These are phyloP conservation scores for Corythornis madagascariensis DNA, from an alignment of 2,113 vertebrate species.

Conservation along the genomic window DNA sequence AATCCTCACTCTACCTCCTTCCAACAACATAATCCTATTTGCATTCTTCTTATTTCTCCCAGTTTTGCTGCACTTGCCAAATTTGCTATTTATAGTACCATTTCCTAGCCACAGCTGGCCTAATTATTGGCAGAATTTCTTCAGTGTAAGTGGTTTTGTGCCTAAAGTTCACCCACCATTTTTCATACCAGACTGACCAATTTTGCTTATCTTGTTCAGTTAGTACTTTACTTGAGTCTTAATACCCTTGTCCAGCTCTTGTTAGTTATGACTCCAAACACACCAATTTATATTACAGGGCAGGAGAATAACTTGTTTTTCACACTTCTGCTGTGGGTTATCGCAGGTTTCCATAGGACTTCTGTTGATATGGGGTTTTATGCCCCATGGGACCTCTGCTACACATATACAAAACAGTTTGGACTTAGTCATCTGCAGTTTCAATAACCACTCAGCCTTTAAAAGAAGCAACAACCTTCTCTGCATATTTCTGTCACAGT, in stretches of 20 bases:
- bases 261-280: fast-evolving
- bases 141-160: neutral
- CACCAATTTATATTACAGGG: neutral
- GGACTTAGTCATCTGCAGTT: neutral
- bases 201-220: neutral
- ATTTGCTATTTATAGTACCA: neutral
- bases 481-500: neutral
- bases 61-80: neutral
- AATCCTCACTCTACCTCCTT: neutral
- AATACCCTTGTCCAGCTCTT: neutral
- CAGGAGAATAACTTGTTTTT: neutral
- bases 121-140: neutral
- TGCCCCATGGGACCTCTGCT: neutral
- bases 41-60: neutral
- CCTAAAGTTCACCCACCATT: neutral
- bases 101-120: fast-evolving
- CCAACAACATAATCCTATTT: neutral
- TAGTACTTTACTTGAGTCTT: neutral
- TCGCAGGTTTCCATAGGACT: too few relatives aligned
- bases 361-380: fast-evolving
- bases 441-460: neutral
- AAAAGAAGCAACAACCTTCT: neutral
- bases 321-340: neutral
- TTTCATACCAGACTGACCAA: neutral
- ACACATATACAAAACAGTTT: too few relatives aligned